Conservation (phyloP, 2,113 vertebrate genomes). For the Anarhynchus alexandrinus region DNA sequence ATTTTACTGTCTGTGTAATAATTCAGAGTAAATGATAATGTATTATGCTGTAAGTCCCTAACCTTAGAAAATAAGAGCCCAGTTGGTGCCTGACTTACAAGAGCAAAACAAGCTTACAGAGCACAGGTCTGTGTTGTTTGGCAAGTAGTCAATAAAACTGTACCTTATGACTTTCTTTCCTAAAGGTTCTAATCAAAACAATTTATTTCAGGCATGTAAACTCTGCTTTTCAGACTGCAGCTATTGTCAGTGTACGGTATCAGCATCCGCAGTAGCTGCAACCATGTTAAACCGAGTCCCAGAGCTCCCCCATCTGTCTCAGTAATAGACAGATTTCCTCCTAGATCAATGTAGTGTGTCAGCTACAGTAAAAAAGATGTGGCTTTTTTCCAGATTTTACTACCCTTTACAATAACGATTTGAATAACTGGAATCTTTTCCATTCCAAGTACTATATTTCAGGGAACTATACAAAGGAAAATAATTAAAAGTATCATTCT, state of each 20-base stretch:
- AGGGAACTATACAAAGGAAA: conserved; percentile 7
- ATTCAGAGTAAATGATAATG: conserved; percentile 70
- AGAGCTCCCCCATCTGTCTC: conserved; percentile 84
- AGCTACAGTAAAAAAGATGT: conserved; percentile 9
- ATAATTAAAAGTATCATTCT: background rate
- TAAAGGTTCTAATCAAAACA: conserved; percentile 85
- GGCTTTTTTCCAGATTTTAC: conserved; percentile 1
- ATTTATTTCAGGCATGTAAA: conserved; percentile 82
- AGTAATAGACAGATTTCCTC: conserved; percentile 59
- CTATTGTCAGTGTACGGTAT: conserved; percentile 64
- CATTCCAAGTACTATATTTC: background rate
- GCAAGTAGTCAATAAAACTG: conserved; percentile 81
- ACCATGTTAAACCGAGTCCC: conserved; percentile 63
- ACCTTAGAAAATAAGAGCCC: conserved; percentile 72
- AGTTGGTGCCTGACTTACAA: conserved; percentile 73
- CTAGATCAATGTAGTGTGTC: conserved; percentile 61
- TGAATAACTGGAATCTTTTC: background rate
- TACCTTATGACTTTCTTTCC: conserved; percentile 81
- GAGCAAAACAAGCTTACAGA: conserved; percentile 74
- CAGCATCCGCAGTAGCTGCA: conserved; percentile 21
- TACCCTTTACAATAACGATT: conserved; percentile 31
- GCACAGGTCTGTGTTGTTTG: conserved; percentile 70
- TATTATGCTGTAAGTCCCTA: conserved; percentile 55
- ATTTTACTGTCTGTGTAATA: conserved; percentile 22
- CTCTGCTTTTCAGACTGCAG: conserved; percentile 70